Percentiles rank a stretch among this genome's conserved stretches.
Evolutionary conservation across 2,888 invertebrate genomes (phyloP).

Genomic region (Tenthredo livida): DNA sequence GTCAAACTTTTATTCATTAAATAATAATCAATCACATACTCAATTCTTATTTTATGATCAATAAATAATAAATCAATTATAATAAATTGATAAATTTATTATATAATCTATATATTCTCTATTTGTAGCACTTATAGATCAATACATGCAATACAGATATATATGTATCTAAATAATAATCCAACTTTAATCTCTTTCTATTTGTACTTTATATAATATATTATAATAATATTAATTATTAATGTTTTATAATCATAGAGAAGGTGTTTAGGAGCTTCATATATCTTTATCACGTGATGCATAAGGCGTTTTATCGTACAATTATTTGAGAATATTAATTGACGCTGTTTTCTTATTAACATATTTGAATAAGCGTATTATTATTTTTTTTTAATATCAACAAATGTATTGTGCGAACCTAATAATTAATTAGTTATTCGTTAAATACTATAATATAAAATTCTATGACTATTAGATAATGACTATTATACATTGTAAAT

Average conservation of each 20-base stretch:
- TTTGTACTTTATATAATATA: not conserved
- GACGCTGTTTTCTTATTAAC: not conserved
- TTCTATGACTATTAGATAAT: not conserved
- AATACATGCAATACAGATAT: too few species aligned
- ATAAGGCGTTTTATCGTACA: not conserved
- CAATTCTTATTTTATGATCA: not conserved
- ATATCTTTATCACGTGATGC: not conserved
- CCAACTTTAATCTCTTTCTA: not conserved
- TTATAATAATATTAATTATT: not conserved
- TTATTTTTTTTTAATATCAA: not conserved
- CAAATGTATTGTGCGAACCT: not conserved
- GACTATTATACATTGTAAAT: not conserved
- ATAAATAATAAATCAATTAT: not conserved
- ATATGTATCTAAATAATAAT: not conserved
- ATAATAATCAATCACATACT: not conserved
- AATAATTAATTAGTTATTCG: not conserved
- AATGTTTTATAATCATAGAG: not conserved
- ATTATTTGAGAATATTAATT: not conserved
- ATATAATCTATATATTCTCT: not conserved
- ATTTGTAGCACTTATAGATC: not conserved
- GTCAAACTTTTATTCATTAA: not conserved
- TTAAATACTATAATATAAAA: not conserved
- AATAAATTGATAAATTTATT: not conserved
- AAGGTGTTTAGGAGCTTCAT: constrained; percentile 5
- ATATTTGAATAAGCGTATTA: constrained; percentile 14